Base-by-base conservation (phyloP, 2,113 vertebrate genomes). In the Dicrurus megarhynchus region DNA sequence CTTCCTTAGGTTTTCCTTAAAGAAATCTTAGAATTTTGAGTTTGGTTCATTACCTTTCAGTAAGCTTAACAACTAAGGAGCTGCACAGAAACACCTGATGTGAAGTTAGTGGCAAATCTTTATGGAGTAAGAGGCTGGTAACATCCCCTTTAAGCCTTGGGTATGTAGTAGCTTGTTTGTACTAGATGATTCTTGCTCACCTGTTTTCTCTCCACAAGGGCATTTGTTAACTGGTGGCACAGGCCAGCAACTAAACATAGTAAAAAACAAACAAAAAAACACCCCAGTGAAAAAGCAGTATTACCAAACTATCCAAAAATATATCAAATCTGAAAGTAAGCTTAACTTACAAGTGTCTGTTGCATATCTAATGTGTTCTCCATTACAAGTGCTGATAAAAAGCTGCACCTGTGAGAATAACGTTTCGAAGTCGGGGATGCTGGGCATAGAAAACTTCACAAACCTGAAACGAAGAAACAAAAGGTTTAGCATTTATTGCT, bases 381-480 rank as follows among this genome's bases (percentile, higher is more conserved):
- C 99, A 10, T 99, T 99, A 97, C 99, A 99, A 91, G 99, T 99
- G 97, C 99, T 99, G 97, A 99, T 99, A 98, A 99, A 99, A 96
- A 99, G 99, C 97, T 99, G 99, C 96, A 99, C 99, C 98, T 99
- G 99, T 70, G 99, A 99, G 98, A 99, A 99, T 87, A 99, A 98
- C 0, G 99, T 99, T 98, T 99, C 99, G 87, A 99, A 99, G 97
- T 99, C 99, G 84, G 99, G 99, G 98, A 99, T 99, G 98, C 99
- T 99, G 98, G 99, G 99, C 99, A 99, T 99, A 97, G 99, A 99
- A 98, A 99, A 99, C 98, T 99, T 99, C 96, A 99, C 99, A 98
- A 99, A 99, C 98, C 99, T 99, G 93, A n/a, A 97, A 91, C 19
- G 70, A 91, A 93, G 26, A 96, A 87, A 90, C 26, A 68, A 33